A percentile compares a stretch with the other conserved stretches of the same genome.
phyloP scores from a whole-genome alignment of 2,888 invertebrate genomes.

The Osmoderma eremita region DNA sequence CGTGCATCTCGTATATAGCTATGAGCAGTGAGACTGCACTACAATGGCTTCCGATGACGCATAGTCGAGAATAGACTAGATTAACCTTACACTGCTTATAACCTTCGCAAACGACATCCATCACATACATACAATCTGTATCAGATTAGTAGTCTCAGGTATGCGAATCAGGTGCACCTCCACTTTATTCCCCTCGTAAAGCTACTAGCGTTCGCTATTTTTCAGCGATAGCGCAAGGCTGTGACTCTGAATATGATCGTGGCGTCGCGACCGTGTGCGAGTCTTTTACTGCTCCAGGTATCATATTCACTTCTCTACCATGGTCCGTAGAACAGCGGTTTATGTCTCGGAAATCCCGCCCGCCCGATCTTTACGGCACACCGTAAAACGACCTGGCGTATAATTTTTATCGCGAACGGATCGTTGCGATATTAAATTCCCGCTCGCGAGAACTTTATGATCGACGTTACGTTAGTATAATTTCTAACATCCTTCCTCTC shows the following conservation, averaged over 20 bases:
- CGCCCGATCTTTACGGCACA: background rate
- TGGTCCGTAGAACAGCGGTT: constrained; percentile 1
- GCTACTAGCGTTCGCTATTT: background rate
- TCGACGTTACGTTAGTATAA: background rate
- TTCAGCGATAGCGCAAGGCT: background rate
- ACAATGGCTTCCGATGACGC: too few species aligned
- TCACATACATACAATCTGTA: too few species aligned
- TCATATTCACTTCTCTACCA: constrained; percentile 14
- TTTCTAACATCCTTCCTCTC: background rate
- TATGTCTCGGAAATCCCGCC: constrained; percentile 6
- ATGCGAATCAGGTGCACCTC: background rate
- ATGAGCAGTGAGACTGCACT: too few species aligned
- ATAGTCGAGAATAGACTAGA: too few species aligned
- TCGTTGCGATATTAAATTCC: constrained; percentile 2
- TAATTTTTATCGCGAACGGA: constrained; percentile 13
- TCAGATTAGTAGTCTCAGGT: too few species aligned
- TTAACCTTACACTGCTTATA: too few species aligned
- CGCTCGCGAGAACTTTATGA: background rate
- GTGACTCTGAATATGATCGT: constrained; percentile 8
- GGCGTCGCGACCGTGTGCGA: background rate
- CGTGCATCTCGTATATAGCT: too few species aligned
- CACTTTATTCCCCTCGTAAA: constrained; percentile 13
- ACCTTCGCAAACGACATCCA: too few species aligned
- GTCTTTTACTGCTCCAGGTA: background rate
- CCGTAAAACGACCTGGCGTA: constrained; percentile 4